Evolutionary conservation across 2,113 vertebrate species (phyloP), one percentile per base, ranked within the genome.

Genomic region (Mastomys natalensis): DNA sequence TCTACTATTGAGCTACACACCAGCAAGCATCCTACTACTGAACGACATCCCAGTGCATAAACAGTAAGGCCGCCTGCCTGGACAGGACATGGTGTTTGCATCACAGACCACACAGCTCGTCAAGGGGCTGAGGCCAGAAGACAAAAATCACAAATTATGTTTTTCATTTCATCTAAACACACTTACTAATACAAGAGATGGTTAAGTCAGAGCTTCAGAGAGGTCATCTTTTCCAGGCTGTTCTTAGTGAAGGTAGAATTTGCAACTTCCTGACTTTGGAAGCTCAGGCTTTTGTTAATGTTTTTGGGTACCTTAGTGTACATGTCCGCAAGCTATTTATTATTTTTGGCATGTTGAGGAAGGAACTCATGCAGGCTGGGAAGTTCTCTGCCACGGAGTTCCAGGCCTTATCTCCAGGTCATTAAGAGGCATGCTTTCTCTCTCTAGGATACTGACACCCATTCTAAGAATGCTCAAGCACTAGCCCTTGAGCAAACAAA

Each of bases 231-330:
- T 19, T 24, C 31, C 12, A 66, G 37, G 16, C 31, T 88, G 48
- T 86, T 91, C 34, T 82, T 72, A 48, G 21, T 55, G 22, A 62
- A 77, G 43, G 70, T 94, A 91, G 78, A 93, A 82, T 73, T 89
- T 66, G 45, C 55, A 72, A n/a, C n/a, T 88, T 90, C 1, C n/a
- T 91, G 40, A 5, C 37, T 87, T 19, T 8, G 7, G 76, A 90
- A 90, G 29, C 19, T 62, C 31, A 58, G 31, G 45, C 53, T 89
- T 78, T 72, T 60, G 17, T 70, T 87, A 68, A 40, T 86, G 24
- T 88, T 76, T 87, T 74, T 2, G 3, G n/a, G 24, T 66, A 82
- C 22, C 45, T 89, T 58, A 43, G 58, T 64, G 26, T 24, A 93
- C 13, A 85, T 45, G 60, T 74, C 29, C 15, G n/a, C 24, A 48